phyloP scores from a whole-genome alignment of 2,797 vertebrate species.

The Peromyscus eremicus region DNA sequence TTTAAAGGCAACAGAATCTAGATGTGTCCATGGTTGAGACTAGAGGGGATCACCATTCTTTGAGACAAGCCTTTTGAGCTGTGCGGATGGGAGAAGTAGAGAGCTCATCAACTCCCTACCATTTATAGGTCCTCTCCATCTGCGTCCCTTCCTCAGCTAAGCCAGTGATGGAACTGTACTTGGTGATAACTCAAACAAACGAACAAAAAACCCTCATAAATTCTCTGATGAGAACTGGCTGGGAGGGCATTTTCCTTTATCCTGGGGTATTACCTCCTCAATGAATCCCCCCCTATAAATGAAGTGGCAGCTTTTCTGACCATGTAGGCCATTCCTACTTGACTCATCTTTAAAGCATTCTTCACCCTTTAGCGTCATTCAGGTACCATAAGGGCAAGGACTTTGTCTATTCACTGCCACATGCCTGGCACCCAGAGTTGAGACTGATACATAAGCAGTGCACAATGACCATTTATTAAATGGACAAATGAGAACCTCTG shows the following conservation, averaged over 20 bases:
- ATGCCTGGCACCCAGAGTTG: background rate
- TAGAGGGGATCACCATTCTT: background rate
- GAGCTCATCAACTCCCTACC: background rate
- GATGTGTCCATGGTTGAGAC: background rate
- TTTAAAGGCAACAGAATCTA: background rate
- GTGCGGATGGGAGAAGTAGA: background rate
- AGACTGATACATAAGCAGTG: background rate
- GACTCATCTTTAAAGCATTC: background rate
- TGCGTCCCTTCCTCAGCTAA: background rate
- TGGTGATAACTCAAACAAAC: background rate
- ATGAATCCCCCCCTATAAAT: background rate
- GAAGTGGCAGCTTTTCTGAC: background rate
- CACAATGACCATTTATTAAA: conserved; percentile 23
- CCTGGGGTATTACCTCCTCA: background rate
- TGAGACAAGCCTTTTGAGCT: background rate
- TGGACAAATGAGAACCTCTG: conserved; percentile 35
- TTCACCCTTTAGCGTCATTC: background rate
- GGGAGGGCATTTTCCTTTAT: background rate
- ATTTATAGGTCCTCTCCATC: background rate
- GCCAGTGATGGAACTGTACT: background rate
- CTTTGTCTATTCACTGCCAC: background rate
- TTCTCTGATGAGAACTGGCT: background rate
- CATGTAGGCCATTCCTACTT: background rate
- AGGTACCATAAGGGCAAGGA: background rate
- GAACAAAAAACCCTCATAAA: background rate